A percentile compares a stretch with the other conserved stretches of the same genome.
phyloP scores from a whole-genome alignment of 92 coral and sea anemone genomes.

The Zoanthus sociatus region DNA sequence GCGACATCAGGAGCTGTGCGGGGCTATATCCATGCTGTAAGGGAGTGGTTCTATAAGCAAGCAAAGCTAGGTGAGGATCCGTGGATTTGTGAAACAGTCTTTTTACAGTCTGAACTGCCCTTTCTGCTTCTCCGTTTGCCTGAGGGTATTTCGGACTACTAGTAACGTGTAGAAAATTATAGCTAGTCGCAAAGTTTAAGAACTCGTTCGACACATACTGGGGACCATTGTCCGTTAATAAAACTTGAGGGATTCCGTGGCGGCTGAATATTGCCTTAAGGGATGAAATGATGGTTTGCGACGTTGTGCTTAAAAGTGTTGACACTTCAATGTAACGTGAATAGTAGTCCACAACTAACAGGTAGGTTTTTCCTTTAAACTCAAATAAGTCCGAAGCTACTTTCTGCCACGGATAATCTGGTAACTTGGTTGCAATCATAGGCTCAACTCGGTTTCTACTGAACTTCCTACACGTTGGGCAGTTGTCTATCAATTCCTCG shows the following conservation, averaged over 20 bases:
- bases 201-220: constrained; percentile 32
- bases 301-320: constrained; percentile 13
- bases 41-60: constrained; percentile 50
- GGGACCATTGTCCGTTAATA: constrained; percentile 29
- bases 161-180: constrained; percentile 40
- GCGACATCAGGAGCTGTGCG: constrained; percentile 60
- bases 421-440: constrained; percentile 51
- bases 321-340: constrained; percentile 38
- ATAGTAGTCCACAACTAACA: constrained; percentile 42
- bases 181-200: background rate
- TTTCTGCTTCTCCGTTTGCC: constrained; percentile 9
- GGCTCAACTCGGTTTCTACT: constrained; percentile 57
- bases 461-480: constrained; percentile 55
- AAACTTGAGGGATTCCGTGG: constrained; percentile 17
- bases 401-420: constrained; percentile 70
- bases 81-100: constrained; percentile 44
- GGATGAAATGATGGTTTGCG: constrained; percentile 22
- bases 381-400: constrained; percentile 62
- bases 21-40: constrained; percentile 43
- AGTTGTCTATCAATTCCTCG: constrained; percentile 54
- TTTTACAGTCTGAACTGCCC: constrained; percentile 55
- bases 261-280: constrained; percentile 44
- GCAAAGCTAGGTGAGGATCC: constrained; percentile 51
- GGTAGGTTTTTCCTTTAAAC: constrained; percentile 42
- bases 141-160: constrained; percentile 36